phyloP scores from a whole-genome alignment of 2,797 vertebrate species.

The Urophycis tenuis region DNA sequence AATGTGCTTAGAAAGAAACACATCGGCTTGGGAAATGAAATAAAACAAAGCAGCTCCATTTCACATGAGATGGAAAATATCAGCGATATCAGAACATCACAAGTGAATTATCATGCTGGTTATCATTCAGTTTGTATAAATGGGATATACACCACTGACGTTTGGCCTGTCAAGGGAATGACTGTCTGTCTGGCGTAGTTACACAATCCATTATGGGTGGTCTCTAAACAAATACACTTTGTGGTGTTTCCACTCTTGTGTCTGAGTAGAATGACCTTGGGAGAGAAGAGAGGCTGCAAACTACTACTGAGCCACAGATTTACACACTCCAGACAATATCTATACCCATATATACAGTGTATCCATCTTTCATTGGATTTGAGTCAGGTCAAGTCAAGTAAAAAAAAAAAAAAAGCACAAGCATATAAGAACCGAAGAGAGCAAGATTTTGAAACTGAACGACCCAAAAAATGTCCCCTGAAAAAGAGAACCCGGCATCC shows the following conservation, averaged over 20 bases:
- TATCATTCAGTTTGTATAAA: background rate
- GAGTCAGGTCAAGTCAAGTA: too few relatives aligned
- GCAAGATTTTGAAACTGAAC: too few relatives aligned
- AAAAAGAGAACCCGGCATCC: too few relatives aligned
- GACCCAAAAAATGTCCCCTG: too few relatives aligned
- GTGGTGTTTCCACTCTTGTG: background rate
- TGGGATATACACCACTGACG: background rate
- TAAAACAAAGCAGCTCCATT: background rate
- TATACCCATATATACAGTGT: background rate
- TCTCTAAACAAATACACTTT: background rate
- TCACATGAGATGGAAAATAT: background rate
- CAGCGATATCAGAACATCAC: background rate
- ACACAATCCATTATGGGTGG: background rate
- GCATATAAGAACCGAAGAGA: too few relatives aligned
- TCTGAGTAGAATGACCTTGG: background rate
- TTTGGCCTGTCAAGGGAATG: background rate
- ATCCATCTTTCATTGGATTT: background rate
- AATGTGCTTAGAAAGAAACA: background rate
- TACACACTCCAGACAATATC: background rate
- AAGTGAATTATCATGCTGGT: background rate
- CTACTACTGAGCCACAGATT: background rate
- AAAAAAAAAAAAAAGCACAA: too few relatives aligned
- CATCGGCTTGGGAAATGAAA: slow-evolving; percentile 7
- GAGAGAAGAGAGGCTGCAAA: slow-evolving; percentile 9
- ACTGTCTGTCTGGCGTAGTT: background rate